phyloP scores from a whole-genome alignment of 2,113 vertebrate species.

The Anarrhichthys ocellatus region DNA sequence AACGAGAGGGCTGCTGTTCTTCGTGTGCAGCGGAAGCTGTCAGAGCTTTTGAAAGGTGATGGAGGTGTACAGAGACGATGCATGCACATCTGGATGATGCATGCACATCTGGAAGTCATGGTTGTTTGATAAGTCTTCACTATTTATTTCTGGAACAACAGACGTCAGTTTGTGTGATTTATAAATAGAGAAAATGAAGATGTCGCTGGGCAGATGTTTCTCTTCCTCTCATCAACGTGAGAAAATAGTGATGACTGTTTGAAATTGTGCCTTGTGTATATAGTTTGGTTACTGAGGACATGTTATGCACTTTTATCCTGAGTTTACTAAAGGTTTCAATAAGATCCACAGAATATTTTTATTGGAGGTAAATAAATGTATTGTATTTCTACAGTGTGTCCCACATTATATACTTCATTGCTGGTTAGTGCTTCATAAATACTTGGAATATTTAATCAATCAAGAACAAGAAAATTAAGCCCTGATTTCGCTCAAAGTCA shows the following conservation, averaged over 20 bases:
- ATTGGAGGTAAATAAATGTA: conserved; percentile 23
- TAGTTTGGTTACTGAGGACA: neutral
- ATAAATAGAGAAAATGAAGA: neutral
- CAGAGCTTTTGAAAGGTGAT: neutral
- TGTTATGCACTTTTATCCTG: neutral
- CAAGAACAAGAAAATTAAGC: neutral
- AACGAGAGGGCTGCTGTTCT: neutral
- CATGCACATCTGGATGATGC: neutral
- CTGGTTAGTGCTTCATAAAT: neutral
- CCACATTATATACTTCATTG: neutral
- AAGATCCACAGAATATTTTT: neutral
- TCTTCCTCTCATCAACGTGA: neutral
- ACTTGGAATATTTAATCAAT: neutral
- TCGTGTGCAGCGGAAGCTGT: neutral
- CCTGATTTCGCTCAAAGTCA: neutral
- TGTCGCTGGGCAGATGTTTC: neutral
- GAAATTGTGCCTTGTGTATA: neutral
- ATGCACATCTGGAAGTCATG: conserved; percentile 3
- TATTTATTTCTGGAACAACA: neutral
- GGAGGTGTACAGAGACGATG: too few species aligned
- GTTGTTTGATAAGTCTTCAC: neutral
- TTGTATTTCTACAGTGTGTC: neutral
- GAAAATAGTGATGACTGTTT: neutral
- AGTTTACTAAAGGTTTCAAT: neutral
- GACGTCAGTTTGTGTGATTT: neutral